Evolutionary conservation across 2,888 invertebrate genomes (phyloP), one percentile per base, ranked within the genome.

Genomic region (Herminia tarsipennalis): DNA sequence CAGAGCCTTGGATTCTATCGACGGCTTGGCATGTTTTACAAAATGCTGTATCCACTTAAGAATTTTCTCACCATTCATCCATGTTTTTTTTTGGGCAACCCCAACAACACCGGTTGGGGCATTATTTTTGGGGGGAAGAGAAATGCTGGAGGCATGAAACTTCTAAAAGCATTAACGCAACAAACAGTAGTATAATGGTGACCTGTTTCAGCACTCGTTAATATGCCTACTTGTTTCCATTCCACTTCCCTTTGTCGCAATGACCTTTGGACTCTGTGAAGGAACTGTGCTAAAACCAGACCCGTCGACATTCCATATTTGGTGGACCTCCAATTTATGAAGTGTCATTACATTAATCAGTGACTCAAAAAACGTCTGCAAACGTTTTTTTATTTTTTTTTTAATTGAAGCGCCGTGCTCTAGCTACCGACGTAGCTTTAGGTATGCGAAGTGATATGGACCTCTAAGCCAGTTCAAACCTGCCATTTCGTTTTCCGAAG

Each of bases 381-480:
- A 51, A 27, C 40, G 44, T 3, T 36, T 37, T 36, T 37, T 50
- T n/a, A n/a, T n/a, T n/a, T n/a, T n/a, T n/a, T n/a, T n/a, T n/a
- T n/a, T n/a, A n/a, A 17, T 56, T 56, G 34, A 47, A 55, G 18
- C 34, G 45, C 28, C 28, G 34, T 12, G 50, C 50, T 48, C 50
- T 40, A 12, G 47, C 55, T 38, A 41, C 55, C 21, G 50, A 51
- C 10, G 47, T 51, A 28, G 44, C 28, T 36, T 46, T 43, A 5
- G 51, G 55, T 17, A 24, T 36, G 10, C 56, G 28, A n/a, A 49
- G 37, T 38, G 45, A 48, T 22, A 34, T 34, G 2, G 22, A 22
- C 29, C 29, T 43, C 25, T 52, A n/a, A 43, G 10, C 43, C 46
- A 52, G 21, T 47, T 40, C 35, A 22, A 21, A 18, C 43, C 52